Evolutionary conservation across 2,888 invertebrate species (phyloP).

Genomic region (Mimumesa dahlbomi): DNA sequence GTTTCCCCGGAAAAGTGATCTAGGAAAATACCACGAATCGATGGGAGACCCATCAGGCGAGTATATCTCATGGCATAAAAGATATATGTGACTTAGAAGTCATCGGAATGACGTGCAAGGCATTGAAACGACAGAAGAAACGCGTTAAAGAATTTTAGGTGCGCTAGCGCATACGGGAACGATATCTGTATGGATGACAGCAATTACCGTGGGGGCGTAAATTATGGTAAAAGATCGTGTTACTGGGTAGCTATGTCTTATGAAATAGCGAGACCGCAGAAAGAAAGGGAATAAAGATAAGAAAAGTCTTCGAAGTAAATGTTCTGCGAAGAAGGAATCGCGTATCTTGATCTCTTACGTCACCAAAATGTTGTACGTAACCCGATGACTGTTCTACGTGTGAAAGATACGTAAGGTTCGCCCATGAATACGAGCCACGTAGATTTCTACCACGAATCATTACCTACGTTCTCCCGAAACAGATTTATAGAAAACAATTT

Average conservation of each 20-base stretch:
- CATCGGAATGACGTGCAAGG: background rate
- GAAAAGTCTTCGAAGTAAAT: conserved; percentile 49
- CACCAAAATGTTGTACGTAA: conserved; percentile 43
- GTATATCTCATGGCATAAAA: background rate
- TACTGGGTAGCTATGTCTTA: conserved; percentile 30
- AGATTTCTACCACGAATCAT: no score
- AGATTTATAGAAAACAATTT: no score
- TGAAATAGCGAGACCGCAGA: conserved; percentile 29
- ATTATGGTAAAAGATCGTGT: conserved; percentile 40
- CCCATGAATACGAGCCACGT: no score
- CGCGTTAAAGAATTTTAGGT: background rate
- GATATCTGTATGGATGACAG: background rate
- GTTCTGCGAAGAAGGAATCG: conserved; percentile 49
- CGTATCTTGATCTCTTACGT: conserved; percentile 50
- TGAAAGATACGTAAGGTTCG: no score
- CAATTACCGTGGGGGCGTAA: conserved; percentile 21
- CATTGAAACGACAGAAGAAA: background rate
- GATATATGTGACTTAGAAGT: background rate
- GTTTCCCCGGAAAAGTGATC: no score
- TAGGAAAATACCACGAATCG: background rate
- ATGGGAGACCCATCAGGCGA: no score
- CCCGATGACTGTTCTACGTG: no score
- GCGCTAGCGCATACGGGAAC: background rate
- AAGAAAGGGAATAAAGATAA: conserved; percentile 21
- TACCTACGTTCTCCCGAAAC: no score